Conservation (phyloP, 1,140 invertebrate species). For the Triops cancriformis region DNA sequence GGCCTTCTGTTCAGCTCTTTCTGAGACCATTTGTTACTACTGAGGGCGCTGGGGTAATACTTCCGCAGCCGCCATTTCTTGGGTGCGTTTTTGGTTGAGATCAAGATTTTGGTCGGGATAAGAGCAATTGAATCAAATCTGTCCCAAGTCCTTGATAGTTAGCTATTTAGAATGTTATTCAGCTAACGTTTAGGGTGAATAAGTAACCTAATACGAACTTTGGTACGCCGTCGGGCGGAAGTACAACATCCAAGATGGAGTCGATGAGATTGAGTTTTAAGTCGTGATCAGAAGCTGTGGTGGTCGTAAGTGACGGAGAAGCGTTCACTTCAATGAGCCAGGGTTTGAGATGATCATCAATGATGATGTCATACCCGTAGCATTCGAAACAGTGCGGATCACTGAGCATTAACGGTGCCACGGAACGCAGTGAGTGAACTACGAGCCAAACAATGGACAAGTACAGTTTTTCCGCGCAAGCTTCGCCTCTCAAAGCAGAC, state of each 20-base stretch:
- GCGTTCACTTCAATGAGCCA: slow-evolving; percentile 88
- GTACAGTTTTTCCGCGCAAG: slow-evolving; percentile 65
- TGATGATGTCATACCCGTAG: slow-evolving; percentile 78
- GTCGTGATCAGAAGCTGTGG: slow-evolving; percentile 90
- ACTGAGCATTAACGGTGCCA: slow-evolving; percentile 63
- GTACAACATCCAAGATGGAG: slow-evolving; percentile 83
- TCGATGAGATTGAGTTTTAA: slow-evolving; percentile 93
- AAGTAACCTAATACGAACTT: slow-evolving; percentile 52
- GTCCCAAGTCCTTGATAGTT: background rate
- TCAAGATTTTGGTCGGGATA: no score
- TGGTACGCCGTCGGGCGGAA: slow-evolving; percentile 79
- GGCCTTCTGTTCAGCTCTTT: no score
- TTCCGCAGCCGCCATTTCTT: no score
- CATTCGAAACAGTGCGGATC: slow-evolving; percentile 75
- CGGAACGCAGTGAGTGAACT: slow-evolving; percentile 64
- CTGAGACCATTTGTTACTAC: no score
- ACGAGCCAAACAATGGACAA: slow-evolving; percentile 63
- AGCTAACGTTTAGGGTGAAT: slow-evolving; percentile 10
- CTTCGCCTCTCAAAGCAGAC: slow-evolving; percentile 81
- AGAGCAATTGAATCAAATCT: no score
- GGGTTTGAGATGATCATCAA: slow-evolving; percentile 73
- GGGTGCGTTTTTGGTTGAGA: no score
- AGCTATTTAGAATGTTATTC: slow-evolving; percentile 4
- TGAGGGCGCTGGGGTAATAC: no score
- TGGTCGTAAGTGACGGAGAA: slow-evolving; percentile 86